Conservation (phyloP, 2,797 vertebrate species). For the Microctenopoma lineatum region DNA sequence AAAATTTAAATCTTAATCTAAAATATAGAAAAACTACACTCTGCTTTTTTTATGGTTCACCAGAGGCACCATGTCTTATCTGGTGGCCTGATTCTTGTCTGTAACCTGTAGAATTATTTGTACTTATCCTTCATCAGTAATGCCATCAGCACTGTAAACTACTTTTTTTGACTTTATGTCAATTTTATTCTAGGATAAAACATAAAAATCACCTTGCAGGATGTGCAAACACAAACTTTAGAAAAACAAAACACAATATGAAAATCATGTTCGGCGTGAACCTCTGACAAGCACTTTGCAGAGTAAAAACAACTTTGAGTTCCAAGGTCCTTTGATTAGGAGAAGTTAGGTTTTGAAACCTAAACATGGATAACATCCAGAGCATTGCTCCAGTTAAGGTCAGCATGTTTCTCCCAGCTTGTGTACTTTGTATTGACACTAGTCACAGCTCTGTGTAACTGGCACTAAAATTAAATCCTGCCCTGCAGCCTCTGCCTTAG, state of each 20-base stretch:
- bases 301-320: constrained; percentile 28
- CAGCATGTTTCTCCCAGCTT: constrained; percentile 21
- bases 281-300: neutral
- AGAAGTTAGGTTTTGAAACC: constrained; percentile 17
- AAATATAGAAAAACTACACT: neutral
- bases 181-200: neutral
- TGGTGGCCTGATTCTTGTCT: no score
- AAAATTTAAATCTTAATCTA: neutral
- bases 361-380: constrained; percentile 19
- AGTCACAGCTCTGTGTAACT: constrained; percentile 48
- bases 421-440: constrained; percentile 53
- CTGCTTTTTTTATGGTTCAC: neutral
- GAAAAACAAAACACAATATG: neutral
- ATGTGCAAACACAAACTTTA: neutral
- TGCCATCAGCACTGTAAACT: neutral
- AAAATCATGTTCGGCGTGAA: neutral
- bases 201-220: neutral
- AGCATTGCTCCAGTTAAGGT: constrained; percentile 22
- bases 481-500: constrained; percentile 38
- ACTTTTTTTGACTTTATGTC: neutral
- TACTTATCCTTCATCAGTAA: neutral
- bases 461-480: constrained; percentile 61
- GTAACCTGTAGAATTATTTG: neutral
- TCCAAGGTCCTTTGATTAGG: constrained; percentile 12
- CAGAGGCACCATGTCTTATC: neutral